Conservation (phyloP, 2,797 vertebrate species). For the Nannoperca obscura region DNA sequence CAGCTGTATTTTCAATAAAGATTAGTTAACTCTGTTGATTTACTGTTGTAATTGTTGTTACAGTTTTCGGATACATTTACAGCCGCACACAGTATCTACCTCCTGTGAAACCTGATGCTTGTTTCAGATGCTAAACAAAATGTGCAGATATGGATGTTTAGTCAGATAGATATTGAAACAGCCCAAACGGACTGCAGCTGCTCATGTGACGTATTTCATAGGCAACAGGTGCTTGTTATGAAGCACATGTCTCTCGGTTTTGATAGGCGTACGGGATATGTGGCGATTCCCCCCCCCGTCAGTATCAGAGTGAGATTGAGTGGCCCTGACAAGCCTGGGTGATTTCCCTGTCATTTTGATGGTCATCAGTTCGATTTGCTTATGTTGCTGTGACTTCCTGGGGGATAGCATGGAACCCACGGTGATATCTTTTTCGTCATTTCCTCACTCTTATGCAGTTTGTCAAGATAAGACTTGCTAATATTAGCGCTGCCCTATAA, state of each 20-base stretch:
- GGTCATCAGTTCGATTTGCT: conserved; percentile 70
- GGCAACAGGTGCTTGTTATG: conserved; percentile 63
- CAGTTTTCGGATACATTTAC: neutral
- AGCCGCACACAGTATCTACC: neutral
- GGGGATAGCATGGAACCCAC: conserved; percentile 41
- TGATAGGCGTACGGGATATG: conserved; percentile 54
- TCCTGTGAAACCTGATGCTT: conserved; percentile 32
- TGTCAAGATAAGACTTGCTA: conserved; percentile 71
- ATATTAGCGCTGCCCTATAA: conserved; percentile 69
- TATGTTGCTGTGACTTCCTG: conserved; percentile 63
- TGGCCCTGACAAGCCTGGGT: conserved; percentile 59
- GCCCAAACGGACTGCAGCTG: conserved; percentile 14
- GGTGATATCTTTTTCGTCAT: conserved; percentile 54
- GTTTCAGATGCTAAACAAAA: conserved; percentile 40
- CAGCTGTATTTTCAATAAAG: neutral
- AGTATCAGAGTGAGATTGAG: conserved; percentile 60
- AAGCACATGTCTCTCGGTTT: conserved; percentile 52
- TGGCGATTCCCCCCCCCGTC: conserved; percentile 41
- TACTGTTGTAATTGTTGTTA: neutral
- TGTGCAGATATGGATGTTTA: conserved; percentile 13
- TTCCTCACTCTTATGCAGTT: conserved; percentile 61
- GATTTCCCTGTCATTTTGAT: conserved; percentile 75
- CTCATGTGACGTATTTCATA: conserved; percentile 20
- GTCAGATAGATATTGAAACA: conserved; percentile 60
- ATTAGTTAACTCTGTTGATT: neutral